Evolutionary conservation across 2,113 vertebrate species (phyloP), one percentile per base, ranked within the genome.

Genomic region (Pipra filicauda): DNA sequence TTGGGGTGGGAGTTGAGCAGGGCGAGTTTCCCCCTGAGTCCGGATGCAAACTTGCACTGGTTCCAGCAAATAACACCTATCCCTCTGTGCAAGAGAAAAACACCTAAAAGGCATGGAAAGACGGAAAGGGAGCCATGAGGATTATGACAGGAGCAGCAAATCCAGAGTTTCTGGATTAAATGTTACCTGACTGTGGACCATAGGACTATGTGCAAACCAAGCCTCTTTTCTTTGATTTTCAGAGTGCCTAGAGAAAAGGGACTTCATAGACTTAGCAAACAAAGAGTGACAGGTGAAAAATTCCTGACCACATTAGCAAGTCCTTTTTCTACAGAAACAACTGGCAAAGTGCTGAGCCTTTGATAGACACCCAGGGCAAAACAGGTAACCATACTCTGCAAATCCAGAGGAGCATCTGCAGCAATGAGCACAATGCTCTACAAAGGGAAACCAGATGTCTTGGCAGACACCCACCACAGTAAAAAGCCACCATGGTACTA

Each of bases 1-100:
- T 59, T 22, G 19, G 16, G 18, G 8, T 33, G 35, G 20, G 23
- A 80, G 57, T 8, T 0, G 0, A 80, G 54, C 1, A 0, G 24
- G 19, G 8, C 0, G 0, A 49, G 26, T 18, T 31, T 52, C 46
- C 17, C 15, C 2, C 2, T 12, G 26, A 11, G 37, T 15, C 46
- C 35, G 4, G 8, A 55, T 46, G 48, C 9, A 66, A 78, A 67
- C 55, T 69, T 37, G 48, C 35, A 19, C 49, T 17, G 21, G 11
- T 37, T 57, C 43, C 55, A 73, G 51, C 46, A 81, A 80, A 52
- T 23, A 69, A 5, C 0, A 0, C 6, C 44, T 26, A 2, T 16
- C 28, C 52, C 19, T 57, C 28, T 28, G 18, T 13, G 24, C 11
- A n/a, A 72, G 20, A 27, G 22, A 64, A 73, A 62, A 78, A 21